phyloP scores from a whole-genome alignment of 2,888 invertebrate genomes.

The Ormyrus rosae region DNA sequence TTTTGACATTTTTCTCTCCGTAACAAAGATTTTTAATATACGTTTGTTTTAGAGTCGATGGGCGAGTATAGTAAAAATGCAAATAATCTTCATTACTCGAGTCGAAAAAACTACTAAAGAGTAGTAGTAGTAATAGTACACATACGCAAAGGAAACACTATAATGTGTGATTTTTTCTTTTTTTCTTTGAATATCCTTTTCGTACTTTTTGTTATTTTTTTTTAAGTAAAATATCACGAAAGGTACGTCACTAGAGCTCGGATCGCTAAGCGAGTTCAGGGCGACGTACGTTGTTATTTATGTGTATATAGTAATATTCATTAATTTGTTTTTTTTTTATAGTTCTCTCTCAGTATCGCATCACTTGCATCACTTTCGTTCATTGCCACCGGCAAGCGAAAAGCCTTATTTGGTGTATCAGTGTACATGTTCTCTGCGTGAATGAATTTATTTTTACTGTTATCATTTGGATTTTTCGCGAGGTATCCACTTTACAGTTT shows the following conservation, averaged over 20 bases:
- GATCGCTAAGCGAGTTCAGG: constrained; percentile 14
- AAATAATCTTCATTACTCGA: constrained; percentile 34
- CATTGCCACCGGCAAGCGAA: constrained; percentile 7
- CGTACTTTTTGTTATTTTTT: constrained; percentile 15
- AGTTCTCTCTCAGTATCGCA: constrained; percentile 3
- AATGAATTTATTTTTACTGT: neutral
- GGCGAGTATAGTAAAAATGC: constrained; percentile 46
- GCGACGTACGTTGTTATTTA: constrained; percentile 10
- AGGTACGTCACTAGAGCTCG: constrained; percentile 28
- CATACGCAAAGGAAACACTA: constrained; percentile 36
- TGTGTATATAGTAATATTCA: neutral
- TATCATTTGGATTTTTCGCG: constrained; percentile 3
- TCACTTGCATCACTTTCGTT: constrained; percentile 1
- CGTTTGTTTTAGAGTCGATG: constrained; percentile 24
- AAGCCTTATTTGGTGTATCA: constrained; percentile 20
- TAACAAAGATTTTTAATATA: constrained; percentile 12
- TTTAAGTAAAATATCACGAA: constrained; percentile 54
- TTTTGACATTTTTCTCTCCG: neutral
- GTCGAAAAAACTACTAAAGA: constrained; percentile 38
- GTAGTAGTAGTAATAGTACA: constrained; percentile 10
- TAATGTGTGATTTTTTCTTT: constrained; percentile 19
- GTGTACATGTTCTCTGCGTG: neutral
- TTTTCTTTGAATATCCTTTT: constrained; percentile 8
- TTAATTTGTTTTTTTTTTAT: constrained; percentile 20
- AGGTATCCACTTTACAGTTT: constrained; percentile 65